Percentiles rank a stretch among this genome's conserved stretches.
Conservation (phyloP, 2,888 invertebrate species). For the Drosophila austrosaltans region DNA sequence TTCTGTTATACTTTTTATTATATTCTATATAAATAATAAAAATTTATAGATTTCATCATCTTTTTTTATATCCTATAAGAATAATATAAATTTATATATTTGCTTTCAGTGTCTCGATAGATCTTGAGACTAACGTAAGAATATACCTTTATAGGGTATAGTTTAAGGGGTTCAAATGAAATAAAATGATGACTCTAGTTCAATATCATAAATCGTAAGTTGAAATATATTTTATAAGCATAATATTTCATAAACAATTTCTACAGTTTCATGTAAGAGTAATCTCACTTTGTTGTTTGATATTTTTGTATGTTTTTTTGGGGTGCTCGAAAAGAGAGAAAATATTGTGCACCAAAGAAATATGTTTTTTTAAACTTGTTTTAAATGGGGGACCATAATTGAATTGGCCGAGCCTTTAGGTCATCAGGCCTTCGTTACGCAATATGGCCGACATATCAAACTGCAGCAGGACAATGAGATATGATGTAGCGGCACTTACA, state of each 20-base stretch:
- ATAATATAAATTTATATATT: too few species aligned
- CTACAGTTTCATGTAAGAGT: neutral
- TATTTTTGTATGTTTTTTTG: neutral
- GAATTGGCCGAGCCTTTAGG: slow-evolving; percentile 41
- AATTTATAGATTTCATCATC: too few species aligned
- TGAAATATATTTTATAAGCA: neutral
- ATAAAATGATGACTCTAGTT: neutral
- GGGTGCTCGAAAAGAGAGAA: slow-evolving; percentile 21
- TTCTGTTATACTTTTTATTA: too few species aligned
- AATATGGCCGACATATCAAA: slow-evolving; percentile 82
- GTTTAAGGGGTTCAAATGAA: neutral
- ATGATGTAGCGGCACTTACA: slow-evolving; percentile 83
- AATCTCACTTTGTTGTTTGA: neutral
- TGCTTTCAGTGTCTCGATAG: too few species aligned
- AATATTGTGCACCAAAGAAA: slow-evolving; percentile 9
- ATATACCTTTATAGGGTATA: neutral
- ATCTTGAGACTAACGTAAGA: too few species aligned
- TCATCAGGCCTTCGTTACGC: slow-evolving; percentile 75
- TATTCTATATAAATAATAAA: too few species aligned
- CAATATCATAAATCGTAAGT: neutral
- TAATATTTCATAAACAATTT: neutral
- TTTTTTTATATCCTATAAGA: too few species aligned
- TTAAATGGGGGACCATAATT: slow-evolving; percentile 34
- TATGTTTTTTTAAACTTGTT: slow-evolving; percentile 6
- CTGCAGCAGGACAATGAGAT: slow-evolving; percentile 83